Percentiles rank a stretch among this genome's conserved stretches.
Evolutionary conservation across 2,888 invertebrate genomes (phyloP).

Genomic region (Sarcophaga variegata): DNA sequence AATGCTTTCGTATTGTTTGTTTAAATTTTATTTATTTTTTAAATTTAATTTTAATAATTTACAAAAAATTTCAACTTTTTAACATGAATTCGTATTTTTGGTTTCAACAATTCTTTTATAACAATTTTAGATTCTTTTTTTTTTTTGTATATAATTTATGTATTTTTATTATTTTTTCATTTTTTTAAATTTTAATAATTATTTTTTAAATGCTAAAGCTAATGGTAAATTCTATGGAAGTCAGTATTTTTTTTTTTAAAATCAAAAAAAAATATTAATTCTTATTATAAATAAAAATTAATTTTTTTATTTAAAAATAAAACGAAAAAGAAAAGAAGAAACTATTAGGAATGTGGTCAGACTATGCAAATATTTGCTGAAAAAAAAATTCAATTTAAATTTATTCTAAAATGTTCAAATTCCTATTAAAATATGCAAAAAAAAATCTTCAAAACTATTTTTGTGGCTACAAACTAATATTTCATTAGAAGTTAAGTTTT

Average conservation of each 20-base stretch:
- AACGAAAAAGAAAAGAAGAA: too few relatives aligned
- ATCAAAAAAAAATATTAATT: neutral
- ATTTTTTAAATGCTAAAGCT: slow-evolving; percentile 69
- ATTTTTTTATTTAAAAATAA: too few relatives aligned
- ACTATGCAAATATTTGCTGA: too few relatives aligned
- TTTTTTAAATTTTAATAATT: slow-evolving; percentile 31
- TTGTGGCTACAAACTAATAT: too few relatives aligned
- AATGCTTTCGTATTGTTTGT: slow-evolving; percentile 17
- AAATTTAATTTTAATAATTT: slow-evolving; percentile 59
- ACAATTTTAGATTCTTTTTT: slow-evolving; percentile 47
- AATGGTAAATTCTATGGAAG: slow-evolving; percentile 71
- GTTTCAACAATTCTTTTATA: slow-evolving; percentile 65
- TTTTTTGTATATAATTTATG: slow-evolving; percentile 54
- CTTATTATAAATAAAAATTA: too few relatives aligned
- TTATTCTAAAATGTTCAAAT: too few relatives aligned
- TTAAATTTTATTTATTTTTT: neutral
- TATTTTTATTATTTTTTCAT: slow-evolving; percentile 9
- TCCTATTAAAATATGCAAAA: too few relatives aligned
- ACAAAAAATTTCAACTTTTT: slow-evolving; percentile 65
- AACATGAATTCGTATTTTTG: slow-evolving; percentile 56
- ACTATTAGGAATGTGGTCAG: too few relatives aligned
- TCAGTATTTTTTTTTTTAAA: slow-evolving; percentile 53
- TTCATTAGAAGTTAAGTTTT: too few relatives aligned
- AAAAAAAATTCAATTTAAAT: too few relatives aligned
- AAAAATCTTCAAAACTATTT: too few relatives aligned